Evolutionary conservation across 2,888 invertebrate species (phyloP).

Genomic region (Thelaira solivaga): DNA sequence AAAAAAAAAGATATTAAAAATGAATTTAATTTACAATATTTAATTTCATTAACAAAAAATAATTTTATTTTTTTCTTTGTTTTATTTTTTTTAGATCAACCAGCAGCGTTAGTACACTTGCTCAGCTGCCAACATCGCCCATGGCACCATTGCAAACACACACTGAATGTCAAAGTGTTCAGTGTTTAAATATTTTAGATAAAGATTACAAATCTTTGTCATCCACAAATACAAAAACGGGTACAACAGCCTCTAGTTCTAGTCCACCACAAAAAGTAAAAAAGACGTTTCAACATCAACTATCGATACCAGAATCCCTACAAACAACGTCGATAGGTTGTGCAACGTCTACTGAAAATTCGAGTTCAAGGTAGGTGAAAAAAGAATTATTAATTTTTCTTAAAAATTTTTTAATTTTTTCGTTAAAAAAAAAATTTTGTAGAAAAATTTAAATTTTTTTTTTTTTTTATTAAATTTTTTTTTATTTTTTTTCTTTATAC

Average conservation of each 20-base stretch:
- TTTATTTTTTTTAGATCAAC: conserved; percentile 70
- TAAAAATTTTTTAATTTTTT: background rate
- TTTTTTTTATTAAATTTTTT: too few species aligned
- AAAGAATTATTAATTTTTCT: background rate
- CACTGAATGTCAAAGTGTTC: conserved; percentile 70
- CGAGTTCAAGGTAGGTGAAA: conserved; percentile 54
- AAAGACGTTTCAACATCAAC: conserved; percentile 53
- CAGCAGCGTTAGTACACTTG: conserved; percentile 72
- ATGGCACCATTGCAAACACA: conserved; percentile 75
- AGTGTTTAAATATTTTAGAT: conserved; percentile 68
- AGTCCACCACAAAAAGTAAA: conserved; percentile 64
- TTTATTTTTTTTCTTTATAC: too few species aligned
- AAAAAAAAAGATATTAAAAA: too few species aligned
- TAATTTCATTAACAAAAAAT: background rate
- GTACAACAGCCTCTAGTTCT: conserved; percentile 50
- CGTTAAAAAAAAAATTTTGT: too few species aligned
- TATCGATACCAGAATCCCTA: conserved; percentile 51
- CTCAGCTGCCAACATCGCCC: conserved; percentile 71
- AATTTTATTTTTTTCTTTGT: background rate
- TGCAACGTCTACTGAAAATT: conserved; percentile 56
- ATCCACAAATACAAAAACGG: background rate
- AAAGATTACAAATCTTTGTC: conserved; percentile 58
- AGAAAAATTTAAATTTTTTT: background rate
- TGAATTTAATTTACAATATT: background rate
- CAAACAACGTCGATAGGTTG: conserved; percentile 61